Evolutionary conservation across 2,797 vertebrate species (phyloP).

Genomic region (Huso huso): DNA sequence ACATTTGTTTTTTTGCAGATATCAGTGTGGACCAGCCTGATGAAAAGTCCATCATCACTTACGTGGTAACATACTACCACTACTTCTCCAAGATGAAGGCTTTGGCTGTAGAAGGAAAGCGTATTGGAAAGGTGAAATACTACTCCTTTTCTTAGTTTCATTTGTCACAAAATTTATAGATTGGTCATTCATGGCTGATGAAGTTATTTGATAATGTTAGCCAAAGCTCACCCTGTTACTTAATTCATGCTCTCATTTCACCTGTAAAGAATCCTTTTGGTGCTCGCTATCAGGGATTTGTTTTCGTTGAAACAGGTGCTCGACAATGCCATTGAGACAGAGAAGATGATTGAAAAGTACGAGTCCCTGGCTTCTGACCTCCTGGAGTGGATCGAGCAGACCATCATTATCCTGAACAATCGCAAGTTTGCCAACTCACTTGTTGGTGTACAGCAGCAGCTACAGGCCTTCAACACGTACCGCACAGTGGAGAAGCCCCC

Average conservation of each 20-base stretch:
- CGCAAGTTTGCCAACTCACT: slow-evolving; percentile 94
- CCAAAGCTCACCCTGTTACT: too few species aligned
- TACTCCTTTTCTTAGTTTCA: too few species aligned
- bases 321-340: slow-evolving; percentile 90
- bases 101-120: slow-evolving; percentile 90
- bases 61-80: slow-evolving; percentile 95
- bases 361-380: slow-evolving; percentile 92
- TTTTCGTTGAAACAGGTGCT: slow-evolving; percentile 60
- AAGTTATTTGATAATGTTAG: too few species aligned
- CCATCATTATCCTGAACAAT: slow-evolving; percentile 96
- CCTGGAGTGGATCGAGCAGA: slow-evolving; percentile 96
- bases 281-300: too few species aligned
- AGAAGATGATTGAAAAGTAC: slow-evolving; percentile 96
- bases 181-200: too few species aligned
- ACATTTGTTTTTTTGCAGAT: slow-evolving; percentile 56
- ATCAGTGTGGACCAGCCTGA: slow-evolving; percentile 96
- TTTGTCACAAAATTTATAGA: too few species aligned
- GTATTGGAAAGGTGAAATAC: slow-evolving; percentile 81
- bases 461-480: slow-evolving; percentile 96
- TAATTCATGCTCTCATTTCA: too few species aligned
- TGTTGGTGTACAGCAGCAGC: slow-evolving; percentile 89
- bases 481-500: slow-evolving; percentile 92
- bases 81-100: slow-evolving; percentile 99
- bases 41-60: slow-evolving; percentile 97
- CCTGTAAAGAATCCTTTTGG: background rate